Evolutionary conservation across 1,140 invertebrate species (phyloP), one percentile per base, ranked within the genome.

Genomic region (Drosophila quadrilineata): DNA sequence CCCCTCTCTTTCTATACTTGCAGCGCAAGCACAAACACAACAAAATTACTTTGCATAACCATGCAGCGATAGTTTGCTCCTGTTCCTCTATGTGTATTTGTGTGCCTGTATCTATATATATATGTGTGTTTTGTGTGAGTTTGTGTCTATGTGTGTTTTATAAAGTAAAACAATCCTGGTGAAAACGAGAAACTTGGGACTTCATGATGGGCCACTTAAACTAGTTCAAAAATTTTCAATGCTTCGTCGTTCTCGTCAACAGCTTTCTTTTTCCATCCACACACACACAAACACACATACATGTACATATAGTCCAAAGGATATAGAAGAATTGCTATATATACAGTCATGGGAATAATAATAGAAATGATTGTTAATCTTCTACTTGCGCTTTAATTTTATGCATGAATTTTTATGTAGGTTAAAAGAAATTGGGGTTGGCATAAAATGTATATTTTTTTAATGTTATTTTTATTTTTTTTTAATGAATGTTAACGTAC

Each of bases 1-100:
- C 52, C 17, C 12, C 8, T 19, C 45, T 12, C 14, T 14, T 9
- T 43, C 38, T n/a, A n/a, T n/a, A 43, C 40, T 12, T 24, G 19
- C 41, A 33, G 12, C 14, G 16, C 26, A 21, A 50, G 64, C 38
- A 71, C 67, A 79, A 72, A 73, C 69, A 73, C 75, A 80, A 71
- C 79, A 73, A 85, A 86, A 86, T 85, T 85, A 86, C 80, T 85
- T 85, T 85, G 79, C 79, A 85, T 85, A 85, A 85, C 79, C 79
- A 84, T 85, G 79, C 79, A 79, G 70, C 79, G 67, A 77, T 73
- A 62, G 68, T 59, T 65, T 65, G 62, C 45, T 65, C 17, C 22
- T 60, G 17, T 48, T 6, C n/a, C 10, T 22, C 19, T 43, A 45
- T 52, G 26, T 62, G 16, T 52, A 43, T 36, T 17, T 49, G 48